Evolutionary conservation across 2,113 vertebrate genomes (phyloP), one percentile per base, ranked within the genome.

Genomic region (Galeopterus variegatus): DNA sequence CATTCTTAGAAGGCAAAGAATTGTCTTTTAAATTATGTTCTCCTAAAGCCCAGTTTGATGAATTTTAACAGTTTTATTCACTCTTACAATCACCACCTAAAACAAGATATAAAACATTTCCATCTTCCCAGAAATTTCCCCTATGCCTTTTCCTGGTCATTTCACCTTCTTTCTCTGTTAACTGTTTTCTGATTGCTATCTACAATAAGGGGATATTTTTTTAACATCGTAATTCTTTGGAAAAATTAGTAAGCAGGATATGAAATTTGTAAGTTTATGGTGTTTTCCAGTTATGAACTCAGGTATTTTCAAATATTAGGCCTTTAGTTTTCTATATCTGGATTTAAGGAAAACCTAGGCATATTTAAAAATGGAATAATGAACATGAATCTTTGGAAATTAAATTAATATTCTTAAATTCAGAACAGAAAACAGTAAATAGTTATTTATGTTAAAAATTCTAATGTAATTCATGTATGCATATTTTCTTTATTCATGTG

Each of bases 351-450:
- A 88, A 89, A 72, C 69, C 12, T 56, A 62, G 6, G 9, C 18
- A 56, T 88, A 83, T 52, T 88, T 70, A 91, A 90, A 90, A 93
- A 36, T 50, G 73, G 36, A 73, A 82, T 90, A 77, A 95, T 81
- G 41, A 93, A 91, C 50, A 69, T 15, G 80, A 62, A 83, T 94
- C 6, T 83, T 89, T 92, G 12, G 28, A 85, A 89, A 64, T 82
- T 14, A 90, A 70, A 94, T 21, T 84, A n/a, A 36, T 92, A 87
- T 28, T 73, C 36, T 67, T 80, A 5, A 93, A 93, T 82, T 96
- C 79, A 69, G 90, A 95, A 65, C 19, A 83, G 67, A 17, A 87
- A 60, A 76, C 69, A 76, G 10, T 88, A 21, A 12, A 26, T 65
- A 48, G 56, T 69, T 54, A 36, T 67, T 91, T 90, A 86, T 36